Percentiles rank a stretch among this genome's conserved stretches.
phyloP scores from a whole-genome alignment of 2,113 vertebrate species.

The Falcunculus frontatus region DNA sequence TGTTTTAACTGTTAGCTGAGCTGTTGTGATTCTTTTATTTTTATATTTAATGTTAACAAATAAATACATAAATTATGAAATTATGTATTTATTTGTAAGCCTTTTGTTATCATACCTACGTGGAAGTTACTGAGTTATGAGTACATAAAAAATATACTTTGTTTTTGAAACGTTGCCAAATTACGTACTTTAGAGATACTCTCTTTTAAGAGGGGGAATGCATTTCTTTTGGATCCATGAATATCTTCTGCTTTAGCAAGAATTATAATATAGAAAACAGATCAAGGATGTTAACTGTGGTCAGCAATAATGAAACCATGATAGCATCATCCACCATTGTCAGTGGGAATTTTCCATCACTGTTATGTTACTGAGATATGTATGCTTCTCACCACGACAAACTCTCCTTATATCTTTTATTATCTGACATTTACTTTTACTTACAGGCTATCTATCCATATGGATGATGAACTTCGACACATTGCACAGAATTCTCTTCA shows the following conservation, averaged over 20 bases:
- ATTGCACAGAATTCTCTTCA: conserved; percentile 97
- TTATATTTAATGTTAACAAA: background rate
- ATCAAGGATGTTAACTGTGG: background rate
- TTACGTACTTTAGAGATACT: background rate
- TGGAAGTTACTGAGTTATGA: background rate
- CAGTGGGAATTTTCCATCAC: background rate
- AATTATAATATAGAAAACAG: background rate
- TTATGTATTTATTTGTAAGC: background rate
- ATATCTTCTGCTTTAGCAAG: background rate
- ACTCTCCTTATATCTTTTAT: background rate
- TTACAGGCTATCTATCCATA: conserved; percentile 92
- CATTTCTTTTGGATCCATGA: background rate
- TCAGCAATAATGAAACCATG: background rate
- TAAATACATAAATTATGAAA: background rate
- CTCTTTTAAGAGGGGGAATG: background rate
- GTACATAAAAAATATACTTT: background rate
- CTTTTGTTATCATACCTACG: background rate
- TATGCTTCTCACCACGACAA: background rate
- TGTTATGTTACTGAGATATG: background rate
- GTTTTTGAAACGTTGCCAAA: background rate
- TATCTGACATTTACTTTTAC: background rate
- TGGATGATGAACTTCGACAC: conserved; percentile 97
- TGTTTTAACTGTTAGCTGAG: background rate
- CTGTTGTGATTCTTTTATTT: background rate
- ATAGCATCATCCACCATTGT: background rate